Percentiles rank a stretch among this genome's conserved stretches.
Conservation (phyloP, 2,888 invertebrate genomes). For the Andrena marginata region DNA sequence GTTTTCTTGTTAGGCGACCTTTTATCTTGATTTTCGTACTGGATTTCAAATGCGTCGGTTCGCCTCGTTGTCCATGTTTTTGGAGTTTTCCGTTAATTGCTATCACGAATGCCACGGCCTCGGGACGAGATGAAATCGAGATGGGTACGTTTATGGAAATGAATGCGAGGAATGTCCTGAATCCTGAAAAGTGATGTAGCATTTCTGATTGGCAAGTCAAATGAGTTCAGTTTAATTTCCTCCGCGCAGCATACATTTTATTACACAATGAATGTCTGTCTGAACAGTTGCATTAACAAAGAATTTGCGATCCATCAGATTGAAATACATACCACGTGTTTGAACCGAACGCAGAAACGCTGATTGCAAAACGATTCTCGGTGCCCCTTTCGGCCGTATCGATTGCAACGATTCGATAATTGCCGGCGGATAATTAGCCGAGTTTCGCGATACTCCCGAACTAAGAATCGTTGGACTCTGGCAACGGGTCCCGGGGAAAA, state of each 20-base stretch:
- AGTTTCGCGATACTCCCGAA: conserved; percentile 17
- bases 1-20: background rate
- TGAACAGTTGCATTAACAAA: background rate
- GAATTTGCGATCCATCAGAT: background rate
- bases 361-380: background rate
- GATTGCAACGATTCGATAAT: conserved; percentile 60
- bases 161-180: no score
- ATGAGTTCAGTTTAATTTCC: background rate
- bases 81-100: no score
- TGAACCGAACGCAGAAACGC: background rate
- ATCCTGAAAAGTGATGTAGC: no score
- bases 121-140: background rate
- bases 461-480: background rate
- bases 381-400: conserved; percentile 1
- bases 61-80: no score
- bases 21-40: background rate
- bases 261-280: background rate
- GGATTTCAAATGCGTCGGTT: no score
- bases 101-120: background rate
- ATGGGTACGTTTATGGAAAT: background rate
- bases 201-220: no score
- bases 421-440: conserved; percentile 49
- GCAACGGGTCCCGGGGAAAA: background rate
- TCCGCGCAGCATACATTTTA: background rate
- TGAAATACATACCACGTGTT: background rate